Base-by-base conservation (phyloP, 2,113 vertebrate genomes). In the Tringa solitaria region DNA sequence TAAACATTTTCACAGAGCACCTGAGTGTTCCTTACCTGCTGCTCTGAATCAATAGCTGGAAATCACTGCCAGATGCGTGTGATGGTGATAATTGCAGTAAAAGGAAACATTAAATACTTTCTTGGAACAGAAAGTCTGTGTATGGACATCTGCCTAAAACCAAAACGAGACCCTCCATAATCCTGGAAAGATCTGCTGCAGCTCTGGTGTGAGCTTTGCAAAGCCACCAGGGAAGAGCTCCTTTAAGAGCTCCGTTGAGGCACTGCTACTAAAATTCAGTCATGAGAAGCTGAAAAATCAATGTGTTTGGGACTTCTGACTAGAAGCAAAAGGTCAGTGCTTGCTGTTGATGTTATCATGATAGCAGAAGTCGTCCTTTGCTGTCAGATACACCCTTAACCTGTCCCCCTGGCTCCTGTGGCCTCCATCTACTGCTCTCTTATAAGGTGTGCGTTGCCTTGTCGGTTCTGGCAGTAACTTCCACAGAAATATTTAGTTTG, bases 321-420 rank as follows among this genome's bases (percentile, higher is more conserved):
- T 27, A 45, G 37, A 54, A 50, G 45, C 17, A 19, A 45, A 59
- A 80, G 30, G 50, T 26, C 19, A 27, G 9, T 85, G 69, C 19
- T 43, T 0, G 0, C 57, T 76, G n/a, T 43, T 4, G 4, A 3
- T 56, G 41, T 17, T 54, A 4, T 27, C 8, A 2, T 21, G 21
- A 14, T 24, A 39, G 35, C 2, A 1, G 30, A 16, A 73, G 37
- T 28, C 43, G 37, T 28, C 43, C 37, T 84, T 51, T 84, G 48
- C 41, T 12, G 5, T 39, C 35, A 54, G 30, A 23, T 43, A 4
- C 3, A 33, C 26, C 26, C 22, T 7, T 43, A 37, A 37, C 41
- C 14, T 33, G 4, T 41, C 46, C 67, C 18, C 23, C 24, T n/a
- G 67, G 28, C n/a, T 79, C 68, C 21, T 4, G 8, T 72, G 33